Percentiles rank a stretch among this genome's conserved stretches.
Evolutionary conservation across 2,797 vertebrate species (phyloP).

Genomic region (Mionectes olivaceus): DNA sequence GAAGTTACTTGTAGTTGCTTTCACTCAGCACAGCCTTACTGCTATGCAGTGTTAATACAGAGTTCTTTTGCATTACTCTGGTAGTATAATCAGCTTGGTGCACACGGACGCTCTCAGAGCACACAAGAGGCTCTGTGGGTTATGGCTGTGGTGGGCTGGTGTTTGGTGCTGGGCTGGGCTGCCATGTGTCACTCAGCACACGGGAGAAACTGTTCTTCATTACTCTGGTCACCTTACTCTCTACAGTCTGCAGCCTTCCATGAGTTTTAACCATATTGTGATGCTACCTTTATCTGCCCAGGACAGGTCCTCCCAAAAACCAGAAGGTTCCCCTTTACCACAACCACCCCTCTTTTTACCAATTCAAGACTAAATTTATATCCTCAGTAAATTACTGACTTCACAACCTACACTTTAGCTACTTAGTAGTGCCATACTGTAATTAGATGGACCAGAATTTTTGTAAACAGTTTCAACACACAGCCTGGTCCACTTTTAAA

Average conservation of each 20-base stretch:
- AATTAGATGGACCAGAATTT: not conserved
- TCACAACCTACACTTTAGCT: not conserved
- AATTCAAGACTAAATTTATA: not conserved
- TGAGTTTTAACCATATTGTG: not conserved
- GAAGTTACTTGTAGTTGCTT: not conserved
- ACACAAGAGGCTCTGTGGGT: fast-evolving
- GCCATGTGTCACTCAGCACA: not conserved
- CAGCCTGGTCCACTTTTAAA: not conserved
- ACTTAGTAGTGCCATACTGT: not conserved
- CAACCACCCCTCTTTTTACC: not conserved
- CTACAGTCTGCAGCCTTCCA: not conserved
- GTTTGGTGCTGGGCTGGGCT: not conserved
- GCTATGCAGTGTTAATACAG: not conserved
- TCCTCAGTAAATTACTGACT: not conserved
- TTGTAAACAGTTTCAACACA: not conserved
- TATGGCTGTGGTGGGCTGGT: not conserved
- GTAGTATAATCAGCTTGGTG: not conserved
- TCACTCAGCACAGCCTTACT: not conserved
- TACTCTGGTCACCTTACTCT: not conserved
- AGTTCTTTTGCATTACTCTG: not conserved
- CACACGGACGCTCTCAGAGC: not conserved
- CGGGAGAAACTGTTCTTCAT: not conserved
- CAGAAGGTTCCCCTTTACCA: not conserved
- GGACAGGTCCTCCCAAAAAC: not conserved
- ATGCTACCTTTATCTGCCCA: not conserved